Evolutionary conservation across 2,113 vertebrate genomes (phyloP), one percentile per base, ranked within the genome.

Genomic region (Megaceryle maxima): DNA sequence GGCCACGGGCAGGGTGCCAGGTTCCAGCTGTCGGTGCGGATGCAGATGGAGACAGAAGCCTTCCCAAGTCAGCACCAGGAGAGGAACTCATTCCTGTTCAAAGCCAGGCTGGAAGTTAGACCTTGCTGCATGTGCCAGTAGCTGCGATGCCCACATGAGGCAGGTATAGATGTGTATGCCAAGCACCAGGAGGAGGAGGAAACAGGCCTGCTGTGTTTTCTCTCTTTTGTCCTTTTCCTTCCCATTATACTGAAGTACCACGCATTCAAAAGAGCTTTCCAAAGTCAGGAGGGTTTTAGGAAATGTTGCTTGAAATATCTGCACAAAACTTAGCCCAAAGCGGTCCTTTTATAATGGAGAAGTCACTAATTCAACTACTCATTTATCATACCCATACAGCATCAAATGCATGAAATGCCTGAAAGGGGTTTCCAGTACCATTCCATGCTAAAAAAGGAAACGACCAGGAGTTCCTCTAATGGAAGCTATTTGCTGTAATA

Each of bases 351-450:
- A 93, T 96, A 93, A 82, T 57, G 92, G 86, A 76, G 87, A 79
- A 86, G 28, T 62, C 79, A 33, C 80, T 97, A 90, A 96, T 95
- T 96, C 96, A 88, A 2, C 91, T 74, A 33, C 66, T 88, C 88
- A 80, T 95, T 95, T 83, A 90, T 73, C 1, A 1, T 91, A 69
- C 18, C 29, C 88, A 74, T 8, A 68, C 35, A 92, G 89, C 96
- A 91, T 93, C 91, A 98, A 98, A 98, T 97, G 97, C 96, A 98
- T 70, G 43, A 95, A 97, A 94, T 98, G 97, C 97, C 98, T 95
- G 46, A 93, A 97, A 98, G 97, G 97, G 83, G 83, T 96, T 97
- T 97, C 90, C 94, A 95, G 46, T 91, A 79, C 74, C 29, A 24
- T 94, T 97, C 95, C 92, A 83, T 21, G 76, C 72, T 96, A 96